Evolutionary conservation across 2,113 vertebrate genomes (phyloP), one percentile per base, ranked within the genome.

Genomic region (Vicugna pacos): DNA sequence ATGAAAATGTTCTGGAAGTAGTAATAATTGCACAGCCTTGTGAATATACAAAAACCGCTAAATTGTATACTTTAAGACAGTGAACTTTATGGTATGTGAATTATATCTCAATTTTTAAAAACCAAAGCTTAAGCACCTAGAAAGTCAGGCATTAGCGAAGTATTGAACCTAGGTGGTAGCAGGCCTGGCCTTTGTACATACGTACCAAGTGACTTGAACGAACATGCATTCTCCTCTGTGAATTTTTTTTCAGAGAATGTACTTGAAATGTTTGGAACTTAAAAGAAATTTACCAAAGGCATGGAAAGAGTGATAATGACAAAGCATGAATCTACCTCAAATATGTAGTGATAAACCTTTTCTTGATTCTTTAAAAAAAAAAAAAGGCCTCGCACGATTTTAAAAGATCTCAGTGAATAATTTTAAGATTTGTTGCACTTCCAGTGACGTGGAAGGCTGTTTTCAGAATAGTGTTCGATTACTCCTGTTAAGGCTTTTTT

Each of bases 371-470:
- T 93, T 54, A 58, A 94, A 12, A 52, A 67, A 80, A 62, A 50
- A 42, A 42, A 42, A 38, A 38, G 38, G 38, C 12, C 5, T 38
- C n/a, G 54, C 14, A 67, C 1, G 56, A 15, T 77, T 77, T 72
- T 30, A 60, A 52, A 70, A 50, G 48, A 32, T 82, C 22, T 56
- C 30, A 56, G 32, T 64, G 80, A 65, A 54, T 91, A 64, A 54
- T 65, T 93, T 73, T 89, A 80, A 60, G 38, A 52, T 92, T 82
- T 84, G 50, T 90, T 92, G 38, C 17, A 24, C n/a, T 95, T 88
- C 14, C 19, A 80, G 35, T 93, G 75, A 91, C 35, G 26, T 30
- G 30, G 54, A 64, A 75, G 60, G 15, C 22, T 79, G 17, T 84
- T 81, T 89, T 92, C 64, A 86, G 84, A 54, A 5, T 2, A 62